Conservation (phyloP, 1,140 invertebrate species). For the Thereuonema tuberculata region DNA sequence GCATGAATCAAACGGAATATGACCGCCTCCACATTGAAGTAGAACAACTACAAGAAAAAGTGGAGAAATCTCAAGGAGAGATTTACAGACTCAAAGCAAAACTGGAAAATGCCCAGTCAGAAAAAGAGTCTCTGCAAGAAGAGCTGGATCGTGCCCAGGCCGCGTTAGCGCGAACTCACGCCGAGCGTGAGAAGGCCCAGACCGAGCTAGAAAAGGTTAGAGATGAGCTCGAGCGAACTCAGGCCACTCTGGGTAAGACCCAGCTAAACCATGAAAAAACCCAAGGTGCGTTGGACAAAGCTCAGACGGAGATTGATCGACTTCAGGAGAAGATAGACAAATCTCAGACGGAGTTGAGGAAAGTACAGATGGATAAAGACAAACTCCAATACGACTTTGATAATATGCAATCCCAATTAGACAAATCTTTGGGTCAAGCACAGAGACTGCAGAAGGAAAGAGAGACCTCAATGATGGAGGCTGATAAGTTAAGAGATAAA, state of each 20-base stretch:
- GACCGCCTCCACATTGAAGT: constrained; percentile 69
- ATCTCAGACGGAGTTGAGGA: not conserved
- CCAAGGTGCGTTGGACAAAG: constrained; percentile 69
- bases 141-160: constrained; percentile 47
- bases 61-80: constrained; percentile 85
- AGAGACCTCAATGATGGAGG: constrained; percentile 65
- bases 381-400: constrained; percentile 78
- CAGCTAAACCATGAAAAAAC: constrained; percentile 80
- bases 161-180: constrained; percentile 49
- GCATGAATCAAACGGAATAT: constrained; percentile 57
- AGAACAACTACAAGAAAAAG: constrained; percentile 72
- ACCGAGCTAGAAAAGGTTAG: constrained; percentile 75
- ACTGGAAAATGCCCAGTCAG: constrained; percentile 83
- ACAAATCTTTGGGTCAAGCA: constrained; percentile 72
- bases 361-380: constrained; percentile 80
- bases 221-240: constrained; percentile 76
- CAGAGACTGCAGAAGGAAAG: constrained; percentile 75
- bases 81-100: constrained; percentile 85
- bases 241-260: constrained; percentile 72
- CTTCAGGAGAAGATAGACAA: constrained; percentile 55
- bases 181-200: constrained; percentile 70
- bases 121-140: constrained; percentile 80
- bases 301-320: constrained; percentile 80
- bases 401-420: constrained; percentile 72
- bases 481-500: constrained; percentile 72